A percentile compares a stretch with the other conserved stretches of the same genome.
These are phyloP conservation scores for Epizoanthus rinbou DNA, from an alignment of 92 coral and sea anemone genomes.

Conservation along the genomic window DNA sequence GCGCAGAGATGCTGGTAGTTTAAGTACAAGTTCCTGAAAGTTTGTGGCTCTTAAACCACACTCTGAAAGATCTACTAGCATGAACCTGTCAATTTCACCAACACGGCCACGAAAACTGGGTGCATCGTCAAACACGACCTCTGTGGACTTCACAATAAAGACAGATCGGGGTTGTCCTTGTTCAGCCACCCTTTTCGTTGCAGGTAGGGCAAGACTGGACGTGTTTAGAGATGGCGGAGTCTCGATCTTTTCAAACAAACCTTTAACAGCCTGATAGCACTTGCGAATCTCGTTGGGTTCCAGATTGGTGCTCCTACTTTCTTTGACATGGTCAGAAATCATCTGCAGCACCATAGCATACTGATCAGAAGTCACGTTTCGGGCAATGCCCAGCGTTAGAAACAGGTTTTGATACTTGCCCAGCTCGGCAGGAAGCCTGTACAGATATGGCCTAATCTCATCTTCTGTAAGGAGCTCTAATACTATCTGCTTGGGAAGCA, in stretches of 20 bases:
- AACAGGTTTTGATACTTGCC: constrained; percentile 41
- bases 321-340: constrained; percentile 20
- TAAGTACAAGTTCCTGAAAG: constrained; percentile 49
- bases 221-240: background rate
- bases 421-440: constrained; percentile 57
- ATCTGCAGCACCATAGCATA: constrained; percentile 61
- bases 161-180: background rate
- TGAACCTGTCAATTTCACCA: background rate
- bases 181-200: background rate
- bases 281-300: constrained; percentile 59
- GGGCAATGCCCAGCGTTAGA: constrained; percentile 57
- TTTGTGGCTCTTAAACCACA: constrained; percentile 26
- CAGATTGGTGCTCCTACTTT: constrained; percentile 19
- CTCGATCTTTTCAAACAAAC: constrained; percentile 51
- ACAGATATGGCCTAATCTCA: constrained; percentile 69
- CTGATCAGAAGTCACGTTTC: constrained; percentile 56
- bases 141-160: constrained; percentile 48
- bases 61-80: constrained; percentile 45
- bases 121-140: constrained; percentile 61
- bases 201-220: constrained; percentile 58
- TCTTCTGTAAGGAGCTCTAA: constrained; percentile 39
- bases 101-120: constrained; percentile 68
- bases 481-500: constrained; percentile 56
- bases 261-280: constrained; percentile 57
- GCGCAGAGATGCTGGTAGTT: constrained; percentile 48